A percentile compares a stretch with the other conserved stretches of the same genome.
Conservation (phyloP, 2,797 vertebrate genomes). For the Microctenopoma lineatum region DNA sequence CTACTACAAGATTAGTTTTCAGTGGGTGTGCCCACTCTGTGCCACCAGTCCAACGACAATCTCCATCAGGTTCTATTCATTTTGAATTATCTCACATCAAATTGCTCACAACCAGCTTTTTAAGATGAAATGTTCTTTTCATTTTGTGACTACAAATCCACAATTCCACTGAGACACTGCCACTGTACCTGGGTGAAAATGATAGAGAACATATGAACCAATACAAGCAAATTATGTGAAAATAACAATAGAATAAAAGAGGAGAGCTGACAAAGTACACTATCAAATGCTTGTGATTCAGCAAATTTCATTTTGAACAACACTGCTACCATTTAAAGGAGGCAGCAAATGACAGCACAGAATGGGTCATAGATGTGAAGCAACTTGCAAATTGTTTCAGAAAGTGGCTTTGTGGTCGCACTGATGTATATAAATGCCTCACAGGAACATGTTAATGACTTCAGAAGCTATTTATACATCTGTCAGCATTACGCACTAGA, state of each 20-base stretch:
- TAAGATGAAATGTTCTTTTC: conserved; percentile 78
- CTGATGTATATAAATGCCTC: too few species aligned
- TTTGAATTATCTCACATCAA: conserved; percentile 82
- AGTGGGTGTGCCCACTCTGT: conserved; percentile 52
- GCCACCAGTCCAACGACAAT: conserved; percentile 74
- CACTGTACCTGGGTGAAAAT: conserved; percentile 35
- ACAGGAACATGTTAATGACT: conserved; percentile 2
- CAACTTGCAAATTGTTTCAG: background rate
- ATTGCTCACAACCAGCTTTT: conserved; percentile 72
- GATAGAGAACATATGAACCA: conserved; percentile 36
- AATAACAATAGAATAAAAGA: conserved; percentile 28
- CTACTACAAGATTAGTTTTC: conserved; percentile 60
- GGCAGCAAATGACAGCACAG: background rate
- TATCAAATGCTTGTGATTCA: background rate
- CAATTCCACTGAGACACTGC: conserved; percentile 37
- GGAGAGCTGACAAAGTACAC: background rate
- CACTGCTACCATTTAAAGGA: conserved; percentile 10
- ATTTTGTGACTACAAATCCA: conserved; percentile 74
- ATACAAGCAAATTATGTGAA: conserved; percentile 19
- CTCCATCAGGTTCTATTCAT: conserved; percentile 77
- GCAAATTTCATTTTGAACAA: conserved; percentile 22
- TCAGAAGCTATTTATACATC: conserved; percentile 7
- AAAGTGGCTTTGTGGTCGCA: background rate
- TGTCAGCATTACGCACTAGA: conserved; percentile 20
- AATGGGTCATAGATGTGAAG: background rate